phyloP scores from a whole-genome alignment of 2,888 invertebrate genomes.

The Ormyrus labotus region DNA sequence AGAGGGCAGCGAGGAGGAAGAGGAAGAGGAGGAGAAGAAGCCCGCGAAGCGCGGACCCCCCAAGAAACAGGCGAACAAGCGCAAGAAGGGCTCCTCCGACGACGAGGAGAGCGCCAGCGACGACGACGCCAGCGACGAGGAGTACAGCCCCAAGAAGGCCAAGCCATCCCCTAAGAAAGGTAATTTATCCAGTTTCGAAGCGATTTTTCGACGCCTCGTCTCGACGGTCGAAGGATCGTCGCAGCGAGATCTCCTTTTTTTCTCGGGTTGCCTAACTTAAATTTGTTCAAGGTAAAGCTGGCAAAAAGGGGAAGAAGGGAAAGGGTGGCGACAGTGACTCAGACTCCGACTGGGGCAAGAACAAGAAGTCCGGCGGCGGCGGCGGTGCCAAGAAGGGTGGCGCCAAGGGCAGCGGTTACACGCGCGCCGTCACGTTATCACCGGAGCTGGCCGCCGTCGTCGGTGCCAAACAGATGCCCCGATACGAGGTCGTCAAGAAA shows the following conservation, averaged over 20 bases:
- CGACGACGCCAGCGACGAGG: conserved; percentile 79
- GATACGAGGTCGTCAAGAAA: conserved; percentile 93
- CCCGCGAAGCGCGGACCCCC: conserved; percentile 78
- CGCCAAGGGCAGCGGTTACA: conserved; percentile 87
- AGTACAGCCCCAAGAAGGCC: conserved; percentile 80
- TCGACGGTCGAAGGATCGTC: neutral
- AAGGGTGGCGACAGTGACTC: conserved; percentile 83
- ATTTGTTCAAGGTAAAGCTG: conserved; percentile 68
- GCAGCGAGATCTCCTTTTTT: neutral
- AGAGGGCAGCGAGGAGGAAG: conserved; percentile 76
- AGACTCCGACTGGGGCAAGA: conserved; percentile 83
- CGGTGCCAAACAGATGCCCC: conserved; percentile 89
- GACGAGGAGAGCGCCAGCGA: conserved; percentile 78
- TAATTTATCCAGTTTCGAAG: neutral
- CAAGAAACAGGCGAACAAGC: conserved; percentile 77
- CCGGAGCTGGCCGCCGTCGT: conserved; percentile 90
- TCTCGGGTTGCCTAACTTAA: neutral
- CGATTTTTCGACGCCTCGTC: neutral
- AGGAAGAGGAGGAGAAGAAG: conserved; percentile 78
- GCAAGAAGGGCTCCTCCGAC: conserved; percentile 77
- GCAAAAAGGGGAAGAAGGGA: conserved; percentile 75
- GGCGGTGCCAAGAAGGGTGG: conserved; percentile 80
- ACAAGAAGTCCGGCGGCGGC: conserved; percentile 74
- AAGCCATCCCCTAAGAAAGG: conserved; percentile 68
- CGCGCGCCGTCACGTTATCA: conserved; percentile 88